Percentiles rank a stretch among this genome's conserved stretches.
These are phyloP conservation scores for Streptopelia turtur DNA, from an alignment of 2,797 vertebrate species.

Conservation along the genomic window DNA sequence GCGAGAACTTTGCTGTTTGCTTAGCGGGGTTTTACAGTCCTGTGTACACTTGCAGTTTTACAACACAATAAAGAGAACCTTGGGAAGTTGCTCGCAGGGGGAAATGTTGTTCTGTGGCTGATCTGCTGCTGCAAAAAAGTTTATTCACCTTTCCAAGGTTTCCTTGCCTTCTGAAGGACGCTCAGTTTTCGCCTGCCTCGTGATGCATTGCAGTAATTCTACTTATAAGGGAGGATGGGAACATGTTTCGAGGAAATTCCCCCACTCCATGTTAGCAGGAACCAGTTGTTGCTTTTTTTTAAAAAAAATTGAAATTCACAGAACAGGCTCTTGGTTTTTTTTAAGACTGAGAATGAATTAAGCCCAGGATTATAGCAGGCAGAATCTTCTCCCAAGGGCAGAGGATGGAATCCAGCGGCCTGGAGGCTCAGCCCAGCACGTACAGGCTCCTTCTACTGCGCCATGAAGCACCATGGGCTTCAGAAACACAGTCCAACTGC, in stretches of 20 bases:
- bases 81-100: neutral
- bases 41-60: neutral
- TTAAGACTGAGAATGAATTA: neutral
- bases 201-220: neutral
- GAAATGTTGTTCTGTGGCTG: neutral
- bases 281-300: neutral
- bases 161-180: neutral
- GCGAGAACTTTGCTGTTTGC: neutral
- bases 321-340: neutral
- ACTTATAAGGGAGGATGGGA: neutral
- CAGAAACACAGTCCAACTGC: neutral
- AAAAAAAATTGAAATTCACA: neutral
- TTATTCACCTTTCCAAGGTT: neutral
- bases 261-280: neutral
- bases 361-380: neutral
- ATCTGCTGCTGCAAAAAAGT: neutral
- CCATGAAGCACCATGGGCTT: neutral
- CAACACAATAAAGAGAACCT: neutral
- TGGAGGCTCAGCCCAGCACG: neutral
- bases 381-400: neutral
- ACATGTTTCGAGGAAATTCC: neutral
- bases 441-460: accelerated
- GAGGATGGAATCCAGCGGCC: accelerated
- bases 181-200: accelerated
- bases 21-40: neutral